Evolutionary conservation across 2,797 vertebrate species (phyloP), one percentile per base, ranked within the genome.

Genomic region (Aphelocoma californica): DNA sequence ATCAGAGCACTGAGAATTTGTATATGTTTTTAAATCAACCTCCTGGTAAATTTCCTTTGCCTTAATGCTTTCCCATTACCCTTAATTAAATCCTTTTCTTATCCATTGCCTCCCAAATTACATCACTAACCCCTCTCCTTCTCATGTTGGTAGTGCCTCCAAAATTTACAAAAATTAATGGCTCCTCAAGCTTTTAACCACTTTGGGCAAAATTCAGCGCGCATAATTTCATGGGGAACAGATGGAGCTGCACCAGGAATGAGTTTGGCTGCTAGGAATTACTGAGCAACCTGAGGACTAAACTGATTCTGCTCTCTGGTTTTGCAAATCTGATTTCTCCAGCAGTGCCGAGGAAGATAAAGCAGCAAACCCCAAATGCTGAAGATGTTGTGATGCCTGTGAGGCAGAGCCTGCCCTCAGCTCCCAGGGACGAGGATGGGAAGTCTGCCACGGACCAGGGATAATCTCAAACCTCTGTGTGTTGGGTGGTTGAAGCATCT

Each of bases 41-140:
- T 87, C 86, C 86, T 91, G 84, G 92, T 89, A 87, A 92, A 78
- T 78, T 86, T 86, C 34, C 42, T 90, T 78, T 95, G 88, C 72
- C 31, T 90, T 96, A 90, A 92, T 92, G 82, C 51, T 61, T 89
- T 75, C 86, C 69, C 79, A 91, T 96, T 96, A 87, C 86, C 75
- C 74, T 91, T 96, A 97, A 96, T 96, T 96, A 94, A 93, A 93
- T 91, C 57, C 54, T 89, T 94, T 94, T 89, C 93, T 95, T 88
- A 86, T 16, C 69, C 93, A 92, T 65, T 93, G 85, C 61, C 54
- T 94, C 58, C 54, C 79, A 94, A 92, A 94, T 82, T 71, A 31
- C 42, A 81, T 74, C 57, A 69, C 57, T 74, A 87, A 69, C 53
- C 58, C 72, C 14, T 78, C 38, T 93, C 32, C 58, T 77, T 82